phyloP scores from a whole-genome alignment of 2,113 vertebrate genomes.

The Ageneiosus marmoratus region DNA sequence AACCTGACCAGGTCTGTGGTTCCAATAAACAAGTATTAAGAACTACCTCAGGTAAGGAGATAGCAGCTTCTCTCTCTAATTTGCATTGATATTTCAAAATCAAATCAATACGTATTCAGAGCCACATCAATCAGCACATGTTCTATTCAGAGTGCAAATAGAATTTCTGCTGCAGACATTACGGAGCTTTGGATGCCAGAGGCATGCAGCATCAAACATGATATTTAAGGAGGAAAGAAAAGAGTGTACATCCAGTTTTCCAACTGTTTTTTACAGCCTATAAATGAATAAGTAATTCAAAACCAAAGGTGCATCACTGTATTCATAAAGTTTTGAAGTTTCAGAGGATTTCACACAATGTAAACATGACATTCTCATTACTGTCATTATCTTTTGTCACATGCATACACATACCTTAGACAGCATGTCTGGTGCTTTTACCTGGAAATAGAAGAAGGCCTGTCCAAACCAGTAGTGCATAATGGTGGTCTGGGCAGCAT shows the following conservation, averaged over 20 bases:
- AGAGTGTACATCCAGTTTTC: background rate
- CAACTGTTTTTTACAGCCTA: background rate
- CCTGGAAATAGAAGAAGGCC: slow-evolving; percentile 98
- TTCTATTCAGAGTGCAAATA: slow-evolving; percentile 24
- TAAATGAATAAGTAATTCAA: background rate
- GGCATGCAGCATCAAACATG: slow-evolving; percentile 15
- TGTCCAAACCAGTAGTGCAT: slow-evolving; percentile 99
- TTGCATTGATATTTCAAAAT: slow-evolving; percentile 18
- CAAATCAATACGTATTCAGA: background rate
- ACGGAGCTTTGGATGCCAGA: slow-evolving; percentile 12
- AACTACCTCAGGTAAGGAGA: background rate
- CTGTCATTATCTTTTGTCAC: slow-evolving; percentile 2
- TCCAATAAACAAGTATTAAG: slow-evolving; percentile 15
- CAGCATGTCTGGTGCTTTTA: slow-evolving; percentile 60
- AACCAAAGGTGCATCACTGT: background rate
- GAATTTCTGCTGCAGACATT: slow-evolving; percentile 19
- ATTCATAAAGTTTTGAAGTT: background rate
- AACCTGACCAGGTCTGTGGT: slow-evolving; percentile 10
- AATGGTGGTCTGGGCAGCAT: slow-evolving; percentile 84
- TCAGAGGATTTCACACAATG: background rate
- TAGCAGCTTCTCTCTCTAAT: background rate
- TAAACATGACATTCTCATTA: background rate
- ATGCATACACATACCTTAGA: background rate
- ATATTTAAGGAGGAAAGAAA: slow-evolving; percentile 27
- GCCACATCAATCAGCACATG: background rate